Conservation (phyloP, 2,113 vertebrate species). For the Clarias gariepinus region DNA sequence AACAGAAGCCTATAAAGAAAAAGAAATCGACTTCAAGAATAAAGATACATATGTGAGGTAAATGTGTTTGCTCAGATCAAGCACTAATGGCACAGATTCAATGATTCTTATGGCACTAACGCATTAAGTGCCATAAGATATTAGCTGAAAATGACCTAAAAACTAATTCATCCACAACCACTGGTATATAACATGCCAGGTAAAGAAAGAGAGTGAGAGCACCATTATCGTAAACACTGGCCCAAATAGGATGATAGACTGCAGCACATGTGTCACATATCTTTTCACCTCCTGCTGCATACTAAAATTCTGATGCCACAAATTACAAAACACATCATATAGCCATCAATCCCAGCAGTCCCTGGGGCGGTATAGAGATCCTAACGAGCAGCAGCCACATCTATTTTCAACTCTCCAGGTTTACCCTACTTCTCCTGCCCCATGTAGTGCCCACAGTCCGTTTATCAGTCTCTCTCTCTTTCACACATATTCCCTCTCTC, state of each 20-base stretch:
- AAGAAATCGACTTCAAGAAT: neutral
- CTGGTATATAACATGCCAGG: neutral
- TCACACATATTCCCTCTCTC: neutral
- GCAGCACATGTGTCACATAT: slow-evolving; percentile 18
- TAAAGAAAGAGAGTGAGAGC: neutral
- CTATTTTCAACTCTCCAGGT: slow-evolving; percentile 74
- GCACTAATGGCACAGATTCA: neutral
- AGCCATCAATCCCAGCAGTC: slow-evolving; percentile 61
- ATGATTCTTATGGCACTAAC: neutral
- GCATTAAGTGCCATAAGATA: neutral
- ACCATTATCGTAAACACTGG: slow-evolving; percentile 8
- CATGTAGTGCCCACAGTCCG: slow-evolving; percentile 50
- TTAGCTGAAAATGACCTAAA: neutral
- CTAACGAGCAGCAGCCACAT: slow-evolving; percentile 67
- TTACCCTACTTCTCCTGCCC: slow-evolving; percentile 75
- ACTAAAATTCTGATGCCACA: slow-evolving; percentile 35
- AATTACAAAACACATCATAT: slow-evolving; percentile 60
- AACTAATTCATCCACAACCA: neutral
- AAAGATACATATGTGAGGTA: neutral
- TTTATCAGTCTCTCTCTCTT: slow-evolving; percentile 33
- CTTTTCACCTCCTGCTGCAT: slow-evolving; percentile 9
- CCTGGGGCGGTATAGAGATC: slow-evolving; percentile 62
- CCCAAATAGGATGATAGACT: slow-evolving; percentile 33
- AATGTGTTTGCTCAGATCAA: neutral
- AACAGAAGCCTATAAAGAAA: neutral